phyloP scores from a whole-genome alignment of 1,140 invertebrate genomes.

The Adelges cooleyi region DNA sequence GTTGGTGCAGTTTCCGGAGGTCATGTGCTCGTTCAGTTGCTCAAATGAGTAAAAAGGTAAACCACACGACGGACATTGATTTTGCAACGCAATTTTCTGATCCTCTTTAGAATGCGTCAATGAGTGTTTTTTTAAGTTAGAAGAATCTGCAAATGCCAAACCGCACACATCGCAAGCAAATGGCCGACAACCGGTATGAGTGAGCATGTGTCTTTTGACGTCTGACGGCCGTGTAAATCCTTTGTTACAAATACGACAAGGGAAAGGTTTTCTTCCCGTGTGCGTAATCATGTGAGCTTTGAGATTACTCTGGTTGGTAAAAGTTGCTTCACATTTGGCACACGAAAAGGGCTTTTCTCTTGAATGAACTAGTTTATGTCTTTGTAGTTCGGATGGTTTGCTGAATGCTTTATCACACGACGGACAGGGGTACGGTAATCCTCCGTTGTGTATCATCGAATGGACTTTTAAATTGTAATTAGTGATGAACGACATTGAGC shows the following conservation, averaged over 20 bases:
- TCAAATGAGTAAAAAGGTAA: conserved; percentile 20
- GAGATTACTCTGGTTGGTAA: conserved; percentile 39
- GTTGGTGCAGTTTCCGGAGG: not conserved
- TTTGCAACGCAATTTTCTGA: conserved; percentile 11
- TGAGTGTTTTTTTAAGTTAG: conserved; percentile 34
- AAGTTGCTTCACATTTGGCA: conserved; percentile 49
- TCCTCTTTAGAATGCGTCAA: conserved; percentile 32
- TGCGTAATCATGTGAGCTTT: conserved; percentile 52
- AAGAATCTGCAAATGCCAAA: conserved; percentile 33
- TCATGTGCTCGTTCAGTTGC: conserved; percentile 29
- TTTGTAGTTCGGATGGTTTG: conserved; percentile 33
- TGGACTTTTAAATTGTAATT: conserved; percentile 39
- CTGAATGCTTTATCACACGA: conserved; percentile 44
- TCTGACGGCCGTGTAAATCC: conserved; percentile 52
- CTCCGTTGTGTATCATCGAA: conserved; percentile 41
- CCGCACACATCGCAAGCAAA: conserved; percentile 34
- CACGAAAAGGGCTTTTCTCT: conserved; percentile 62
- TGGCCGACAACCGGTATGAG: conserved; percentile 33
- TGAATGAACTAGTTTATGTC: conserved; percentile 34
- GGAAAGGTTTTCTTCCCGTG: conserved; percentile 52
- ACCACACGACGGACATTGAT: conserved; percentile 17
- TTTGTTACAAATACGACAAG: conserved; percentile 47
- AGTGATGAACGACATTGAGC: conserved; percentile 36
- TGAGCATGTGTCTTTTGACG: conserved; percentile 44
- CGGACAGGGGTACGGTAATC: conserved; percentile 46